phyloP scores from a whole-genome alignment of 2,797 vertebrate species.

The Simalia tracyae region DNA sequence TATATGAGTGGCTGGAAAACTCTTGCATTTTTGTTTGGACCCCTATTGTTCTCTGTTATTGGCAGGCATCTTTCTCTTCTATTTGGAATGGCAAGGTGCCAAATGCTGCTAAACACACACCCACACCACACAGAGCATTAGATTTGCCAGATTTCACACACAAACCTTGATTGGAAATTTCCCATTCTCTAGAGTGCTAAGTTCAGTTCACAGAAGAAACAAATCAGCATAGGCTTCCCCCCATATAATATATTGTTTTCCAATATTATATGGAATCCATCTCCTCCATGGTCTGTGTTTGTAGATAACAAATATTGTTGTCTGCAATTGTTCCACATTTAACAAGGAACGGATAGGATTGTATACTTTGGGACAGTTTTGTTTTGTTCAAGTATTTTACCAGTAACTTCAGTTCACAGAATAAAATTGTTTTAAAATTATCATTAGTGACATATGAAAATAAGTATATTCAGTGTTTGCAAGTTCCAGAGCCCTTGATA shows the following conservation, averaged over 20 bases:
- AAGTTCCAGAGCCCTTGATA: background rate
- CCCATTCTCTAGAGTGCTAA: background rate
- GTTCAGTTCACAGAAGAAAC: constrained; percentile 29
- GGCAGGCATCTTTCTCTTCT: constrained; percentile 55
- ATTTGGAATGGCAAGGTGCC: constrained; percentile 63
- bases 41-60: constrained; percentile 63
- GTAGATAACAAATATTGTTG: background rate
- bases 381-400: constrained; percentile 42
- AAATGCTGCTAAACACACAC: constrained; percentile 38
- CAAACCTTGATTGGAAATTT: constrained; percentile 26
- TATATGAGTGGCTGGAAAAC: constrained; percentile 28
- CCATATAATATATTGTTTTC: constrained; percentile 5
- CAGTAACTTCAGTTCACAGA: constrained; percentile 26
- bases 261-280: constrained; percentile 37
- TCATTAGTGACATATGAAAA: constrained; percentile 17
- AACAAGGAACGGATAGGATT: constrained; percentile 10
- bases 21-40: constrained; percentile 36
- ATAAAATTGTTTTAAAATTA: constrained; percentile 41
- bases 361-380: constrained; percentile 28
- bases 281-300: background rate
- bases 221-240: constrained; percentile 30
- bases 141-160: constrained; percentile 45
- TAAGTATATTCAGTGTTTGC: constrained; percentile 14
- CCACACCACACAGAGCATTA: background rate
- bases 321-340: constrained; percentile 33